Percentiles rank a stretch among this genome's conserved stretches.
These are phyloP conservation scores for Drosophila sechellia DNA, from an alignment of 1,140 invertebrate genomes.

Conservation along the genomic window DNA sequence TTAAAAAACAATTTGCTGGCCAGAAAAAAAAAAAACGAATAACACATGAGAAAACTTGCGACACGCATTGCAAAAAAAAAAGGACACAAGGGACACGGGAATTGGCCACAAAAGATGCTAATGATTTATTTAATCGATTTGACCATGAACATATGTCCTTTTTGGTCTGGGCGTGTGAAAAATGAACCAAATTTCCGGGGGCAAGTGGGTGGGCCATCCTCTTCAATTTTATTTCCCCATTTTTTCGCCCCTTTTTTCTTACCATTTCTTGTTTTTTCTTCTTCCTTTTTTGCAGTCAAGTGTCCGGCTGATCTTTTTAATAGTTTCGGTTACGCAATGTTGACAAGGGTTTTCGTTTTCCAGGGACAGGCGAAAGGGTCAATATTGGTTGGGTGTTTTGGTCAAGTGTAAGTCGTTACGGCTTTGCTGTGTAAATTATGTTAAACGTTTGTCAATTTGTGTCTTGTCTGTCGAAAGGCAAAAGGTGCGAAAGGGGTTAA, in stretches of 20 bases:
- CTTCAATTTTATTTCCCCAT: slow-evolving; percentile 35
- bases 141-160: slow-evolving; percentile 81
- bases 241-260: slow-evolving; percentile 14
- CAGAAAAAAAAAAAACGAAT: slow-evolving; percentile 1
- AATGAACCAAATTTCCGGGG: slow-evolving; percentile 55
- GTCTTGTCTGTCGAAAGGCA: slow-evolving; percentile 41
- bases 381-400: slow-evolving; percentile 55
- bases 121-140: slow-evolving; percentile 85
- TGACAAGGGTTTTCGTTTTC: slow-evolving; percentile 78
- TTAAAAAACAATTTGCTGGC: slow-evolving; percentile 80
- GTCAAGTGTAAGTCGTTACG: slow-evolving; percentile 72
- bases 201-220: slow-evolving; percentile 14
- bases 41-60: slow-evolving; percentile 69
- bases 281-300: slow-evolving; percentile 28
- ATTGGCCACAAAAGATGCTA: slow-evolving; percentile 84
- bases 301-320: slow-evolving; percentile 79
- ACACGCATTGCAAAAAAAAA: slow-evolving; percentile 57
- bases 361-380: slow-evolving; percentile 61
- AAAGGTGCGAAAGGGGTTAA: slow-evolving; percentile 69
- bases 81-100: slow-evolving; percentile 53
- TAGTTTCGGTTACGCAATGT: slow-evolving; percentile 80
- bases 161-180: slow-evolving; percentile 65
- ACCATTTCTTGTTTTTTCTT: background rate
- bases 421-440: slow-evolving; percentile 78
- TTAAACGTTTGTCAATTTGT: slow-evolving; percentile 81